These are phyloP conservation scores for Hydra vulgaris DNA, from an alignment of 30 jellyfish, hydroid and myxozoan species.

Conservation along the genomic window DNA sequence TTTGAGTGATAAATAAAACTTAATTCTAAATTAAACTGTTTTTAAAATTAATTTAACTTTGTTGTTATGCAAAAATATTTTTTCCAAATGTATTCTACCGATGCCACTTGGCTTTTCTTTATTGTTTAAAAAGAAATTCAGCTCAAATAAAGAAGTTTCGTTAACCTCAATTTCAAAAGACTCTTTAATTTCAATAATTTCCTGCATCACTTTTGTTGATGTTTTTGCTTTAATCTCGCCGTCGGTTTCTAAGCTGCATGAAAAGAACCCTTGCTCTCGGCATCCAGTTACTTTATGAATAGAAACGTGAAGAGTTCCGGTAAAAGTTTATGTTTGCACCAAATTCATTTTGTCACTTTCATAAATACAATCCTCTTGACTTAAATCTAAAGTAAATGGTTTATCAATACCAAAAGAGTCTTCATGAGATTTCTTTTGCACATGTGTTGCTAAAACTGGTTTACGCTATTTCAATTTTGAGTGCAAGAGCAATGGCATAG, in stretches of 20 bases:
- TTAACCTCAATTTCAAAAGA: conserved; percentile 76
- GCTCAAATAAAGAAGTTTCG: conserved; percentile 53
- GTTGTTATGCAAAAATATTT: not conserved
- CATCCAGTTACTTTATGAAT: conserved; percentile 10
- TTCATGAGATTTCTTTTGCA: not conserved
- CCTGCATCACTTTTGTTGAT: conserved; percentile 23
- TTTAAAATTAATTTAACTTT: not conserved
- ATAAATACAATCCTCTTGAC: not conserved
- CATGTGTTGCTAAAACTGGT: not conserved
- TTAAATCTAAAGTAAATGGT: not conserved
- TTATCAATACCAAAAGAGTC: not conserved
- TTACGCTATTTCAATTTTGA: conserved; percentile 3
- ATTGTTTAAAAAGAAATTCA: conserved; percentile 27
- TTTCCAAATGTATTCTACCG: not conserved
- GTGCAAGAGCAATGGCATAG: conserved; percentile 42
- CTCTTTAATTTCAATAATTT: conserved; percentile 40
- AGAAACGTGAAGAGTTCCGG: conserved; percentile 61
- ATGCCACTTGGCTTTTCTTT: not conserved
- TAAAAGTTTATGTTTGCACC: conserved; percentile 25
- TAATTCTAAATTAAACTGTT: not conserved
- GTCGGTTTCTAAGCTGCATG: conserved; percentile 48
- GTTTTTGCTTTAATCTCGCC: conserved; percentile 81
- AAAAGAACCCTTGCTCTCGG: not conserved
- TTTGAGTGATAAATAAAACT: conserved; percentile 10
- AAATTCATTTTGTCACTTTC: not conserved